Conservation (phyloP, 1,140 invertebrate species). For the Formica exsecta region DNA sequence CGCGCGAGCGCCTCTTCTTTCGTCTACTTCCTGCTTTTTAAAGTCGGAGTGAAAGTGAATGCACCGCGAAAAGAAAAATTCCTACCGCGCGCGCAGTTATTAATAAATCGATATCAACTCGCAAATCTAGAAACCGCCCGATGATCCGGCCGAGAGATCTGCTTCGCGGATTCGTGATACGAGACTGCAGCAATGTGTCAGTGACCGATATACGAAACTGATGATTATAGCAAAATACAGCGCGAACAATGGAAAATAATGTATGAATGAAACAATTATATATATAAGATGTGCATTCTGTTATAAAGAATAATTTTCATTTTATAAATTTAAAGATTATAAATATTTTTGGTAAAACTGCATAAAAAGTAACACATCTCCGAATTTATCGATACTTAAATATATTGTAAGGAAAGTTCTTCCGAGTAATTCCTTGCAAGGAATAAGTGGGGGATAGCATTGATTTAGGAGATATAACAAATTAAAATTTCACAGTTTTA, state of each 20-base stretch:
- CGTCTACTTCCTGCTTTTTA: conserved; percentile 64
- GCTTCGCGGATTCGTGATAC: background rate
- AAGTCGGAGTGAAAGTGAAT: conserved; percentile 60
- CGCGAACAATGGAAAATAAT: background rate
- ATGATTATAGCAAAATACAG: no score
- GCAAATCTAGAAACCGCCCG: conserved; percentile 42
- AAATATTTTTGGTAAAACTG: background rate
- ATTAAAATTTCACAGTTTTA: no score
- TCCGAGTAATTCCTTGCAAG: no score
- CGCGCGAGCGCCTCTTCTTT: conserved; percentile 52
- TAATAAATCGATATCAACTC: conserved; percentile 52
- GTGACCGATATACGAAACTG: background rate
- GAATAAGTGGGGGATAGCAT: no score
- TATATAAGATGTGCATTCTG: background rate
- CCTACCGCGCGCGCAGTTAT: conserved; percentile 37
- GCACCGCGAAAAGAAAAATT: conserved; percentile 51
- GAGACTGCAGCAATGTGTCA: background rate
- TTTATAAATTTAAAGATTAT: background rate
- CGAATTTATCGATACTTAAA: no score
- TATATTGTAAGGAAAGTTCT: no score
- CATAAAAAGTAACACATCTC: no score
- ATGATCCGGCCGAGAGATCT: conserved; percentile 3
- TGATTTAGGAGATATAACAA: no score
- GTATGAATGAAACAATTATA: background rate
- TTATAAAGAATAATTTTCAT: background rate